Evolutionary conservation across 2,888 invertebrate species (phyloP).

Genomic region (Thereva nobilitata): DNA sequence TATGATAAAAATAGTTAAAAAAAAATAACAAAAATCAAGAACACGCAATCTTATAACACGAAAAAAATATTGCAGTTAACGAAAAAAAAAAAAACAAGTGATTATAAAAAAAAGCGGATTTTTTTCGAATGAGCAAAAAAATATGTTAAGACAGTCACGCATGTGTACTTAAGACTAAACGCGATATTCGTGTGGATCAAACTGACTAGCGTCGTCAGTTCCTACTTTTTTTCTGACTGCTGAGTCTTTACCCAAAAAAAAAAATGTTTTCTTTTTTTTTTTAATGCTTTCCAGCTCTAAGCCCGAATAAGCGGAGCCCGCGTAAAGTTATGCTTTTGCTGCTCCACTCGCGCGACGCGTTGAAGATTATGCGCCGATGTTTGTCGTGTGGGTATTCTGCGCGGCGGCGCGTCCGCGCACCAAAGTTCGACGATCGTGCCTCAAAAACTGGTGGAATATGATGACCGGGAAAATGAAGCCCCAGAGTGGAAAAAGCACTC

Average conservation of each 20-base stretch:
- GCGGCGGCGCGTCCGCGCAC: too few relatives aligned
- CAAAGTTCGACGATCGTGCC: constrained; percentile 6
- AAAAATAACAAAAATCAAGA: not conserved
- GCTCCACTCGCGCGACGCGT: constrained; percentile 5
- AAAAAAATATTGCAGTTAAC: not conserved
- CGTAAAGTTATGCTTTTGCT: constrained; percentile 5
- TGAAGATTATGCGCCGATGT: not conserved
- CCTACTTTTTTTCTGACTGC: constrained; percentile 25
- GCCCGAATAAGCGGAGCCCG: constrained; percentile 11
- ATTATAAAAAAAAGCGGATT: constrained; percentile 14
- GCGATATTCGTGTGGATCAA: constrained; percentile 30
- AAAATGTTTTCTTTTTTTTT: not conserved
- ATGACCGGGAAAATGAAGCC: constrained; percentile 20
- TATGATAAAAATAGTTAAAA: not conserved
- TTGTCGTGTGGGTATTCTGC: constrained; percentile 3
- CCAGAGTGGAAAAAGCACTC: constrained; percentile 7
- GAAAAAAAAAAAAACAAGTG: constrained; percentile 11
- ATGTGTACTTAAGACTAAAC: constrained; percentile 28
- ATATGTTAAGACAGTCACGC: constrained; percentile 28
- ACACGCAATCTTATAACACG: constrained; percentile 10
- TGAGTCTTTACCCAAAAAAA: not conserved
- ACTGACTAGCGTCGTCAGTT: constrained; percentile 34
- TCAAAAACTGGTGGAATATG: constrained; percentile 20
- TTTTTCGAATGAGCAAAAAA: not conserved
- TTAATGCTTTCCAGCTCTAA: too few relatives aligned